Percentiles rank a stretch among this genome's conserved stretches.
Conservation (phyloP, 2,797 vertebrate species). For the Periparus ater region DNA sequence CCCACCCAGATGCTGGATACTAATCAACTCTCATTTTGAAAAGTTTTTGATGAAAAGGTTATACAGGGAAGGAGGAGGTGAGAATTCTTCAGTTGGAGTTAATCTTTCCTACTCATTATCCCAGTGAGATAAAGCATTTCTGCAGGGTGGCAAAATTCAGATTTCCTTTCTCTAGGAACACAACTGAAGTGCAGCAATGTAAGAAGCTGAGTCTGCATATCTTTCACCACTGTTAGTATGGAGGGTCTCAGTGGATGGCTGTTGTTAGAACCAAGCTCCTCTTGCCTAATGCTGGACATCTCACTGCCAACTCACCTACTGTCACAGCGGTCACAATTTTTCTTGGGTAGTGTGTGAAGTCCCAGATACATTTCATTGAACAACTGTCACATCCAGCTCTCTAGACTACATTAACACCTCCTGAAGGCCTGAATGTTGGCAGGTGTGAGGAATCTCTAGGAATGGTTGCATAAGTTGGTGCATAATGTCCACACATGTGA, state of each 20-base stretch:
- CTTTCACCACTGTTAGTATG: not conserved
- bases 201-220: not conserved
- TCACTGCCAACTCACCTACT: rapidly evolving
- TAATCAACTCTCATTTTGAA: not conserved
- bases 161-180: not conserved
- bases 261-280: not conserved
- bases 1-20: not conserved
- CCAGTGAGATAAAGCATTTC: not conserved
- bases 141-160: not conserved
- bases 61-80: not conserved
- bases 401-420: not conserved
- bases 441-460: not conserved
- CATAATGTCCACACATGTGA: rapidly evolving
- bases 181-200: not conserved
- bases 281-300: not conserved
- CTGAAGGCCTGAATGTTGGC: not conserved
- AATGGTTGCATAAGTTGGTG: not conserved
- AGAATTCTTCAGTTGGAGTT: not conserved
- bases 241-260: not conserved
- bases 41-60: not conserved
- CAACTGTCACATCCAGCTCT: rapidly evolving
- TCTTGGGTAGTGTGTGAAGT: not conserved
- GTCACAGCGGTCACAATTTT: not conserved
- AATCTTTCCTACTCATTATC: not conserved
- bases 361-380: not conserved